phyloP scores from a whole-genome alignment of 2,888 invertebrate genomes.

The Napeogenes inachia region DNA sequence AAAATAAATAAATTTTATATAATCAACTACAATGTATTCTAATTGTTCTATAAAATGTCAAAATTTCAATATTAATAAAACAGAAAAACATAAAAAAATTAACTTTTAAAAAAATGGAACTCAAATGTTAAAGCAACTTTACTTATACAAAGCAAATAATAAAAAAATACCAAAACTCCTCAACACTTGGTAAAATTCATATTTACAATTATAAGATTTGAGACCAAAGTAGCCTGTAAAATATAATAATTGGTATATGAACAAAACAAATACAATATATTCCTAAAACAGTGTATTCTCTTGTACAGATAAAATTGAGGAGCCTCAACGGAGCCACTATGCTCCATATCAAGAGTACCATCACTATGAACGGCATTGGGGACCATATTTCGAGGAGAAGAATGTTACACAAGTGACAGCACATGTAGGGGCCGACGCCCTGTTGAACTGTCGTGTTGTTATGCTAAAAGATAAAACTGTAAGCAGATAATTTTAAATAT shows the following conservation, averaged over 20 bases:
- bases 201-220: too few species aligned
- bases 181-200: too few species aligned
- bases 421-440: constrained; percentile 80
- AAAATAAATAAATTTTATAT: too few species aligned
- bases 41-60: too few species aligned
- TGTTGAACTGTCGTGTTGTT: constrained; percentile 81
- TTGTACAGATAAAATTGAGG: constrained; percentile 63
- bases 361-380: constrained; percentile 84
- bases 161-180: too few species aligned
- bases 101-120: too few species aligned
- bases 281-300: constrained; percentile 9
- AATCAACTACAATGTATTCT: too few species aligned
- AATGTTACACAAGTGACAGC: constrained; percentile 78
- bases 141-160: too few species aligned
- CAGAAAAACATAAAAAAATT: too few species aligned
- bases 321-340: constrained; percentile 53
- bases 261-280: background rate
- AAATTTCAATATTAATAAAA: too few species aligned
- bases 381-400: constrained; percentile 82
- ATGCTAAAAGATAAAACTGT: constrained; percentile 85
- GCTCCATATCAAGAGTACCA: constrained; percentile 76
- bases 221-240: background rate
- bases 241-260: background rate
- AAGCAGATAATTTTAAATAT: constrained; percentile 28
- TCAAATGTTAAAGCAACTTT: too few species aligned